Evolutionary conservation across 2,888 invertebrate species (phyloP), one percentile per base, ranked within the genome.

Genomic region (Drepana falcataria): DNA sequence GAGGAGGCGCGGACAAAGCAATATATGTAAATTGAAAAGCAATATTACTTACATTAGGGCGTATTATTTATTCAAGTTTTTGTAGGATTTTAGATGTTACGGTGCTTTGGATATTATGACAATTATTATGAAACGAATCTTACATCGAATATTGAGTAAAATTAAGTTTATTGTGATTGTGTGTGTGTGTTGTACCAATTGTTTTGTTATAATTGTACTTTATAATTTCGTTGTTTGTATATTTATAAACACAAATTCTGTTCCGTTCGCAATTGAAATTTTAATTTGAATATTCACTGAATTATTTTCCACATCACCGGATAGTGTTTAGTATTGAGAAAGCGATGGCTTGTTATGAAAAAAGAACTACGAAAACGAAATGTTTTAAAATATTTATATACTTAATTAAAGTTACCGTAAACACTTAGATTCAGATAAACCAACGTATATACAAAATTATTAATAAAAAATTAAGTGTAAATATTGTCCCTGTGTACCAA

Each of bases 371-470:
- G 73, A 78, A 73, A 79, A 79, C 71, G 63, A 76, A 77, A 72
- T 73, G 71, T 85, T 85, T 89, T 87, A 70, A 71, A 75, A 89
- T 86, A 87, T 85, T 77, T 85, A 88, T 85, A 86, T 88, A 83
- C 87, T 89, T 88, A 89, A 9, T 77, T 85, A 86, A 81, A 79
- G 84, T 84, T 87, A 87, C 80, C 77, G 70, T 81, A 79, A 80
- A 37, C n/a, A 82, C 82, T 83, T 87, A 85, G 85, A 51, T 40
- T 80, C 64, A 73, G 63, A 60, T 81, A 81, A 85, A 83, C 79
- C 83, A 84, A 84, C 84, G 84, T 88, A 87, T 88, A 88, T 85
- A 89, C 87, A 87, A 85, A 82, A 83, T 78, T 80, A 84, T 88
- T 83, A 81, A 84, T 76, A 78, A 82, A 76, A 77, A 78, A 75